Percentiles rank a stretch among this genome's conserved stretches.
phyloP scores from a whole-genome alignment of 2,113 vertebrate species.

The Erythrolamprus reginae region DNA sequence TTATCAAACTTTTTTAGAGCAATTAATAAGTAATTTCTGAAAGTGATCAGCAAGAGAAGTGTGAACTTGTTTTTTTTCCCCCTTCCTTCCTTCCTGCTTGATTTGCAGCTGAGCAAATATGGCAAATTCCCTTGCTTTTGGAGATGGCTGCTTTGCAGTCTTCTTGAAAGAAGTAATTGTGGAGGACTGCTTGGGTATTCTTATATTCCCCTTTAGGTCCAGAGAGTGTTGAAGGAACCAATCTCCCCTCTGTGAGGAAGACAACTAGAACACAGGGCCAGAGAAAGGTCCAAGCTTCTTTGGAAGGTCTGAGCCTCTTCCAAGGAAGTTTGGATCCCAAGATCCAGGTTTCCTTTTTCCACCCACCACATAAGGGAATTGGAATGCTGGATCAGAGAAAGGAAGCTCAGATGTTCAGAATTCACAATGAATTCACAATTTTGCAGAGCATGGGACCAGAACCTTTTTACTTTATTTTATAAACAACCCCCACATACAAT shows the following conservation, averaged over 20 bases:
- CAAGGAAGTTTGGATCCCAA: neutral
- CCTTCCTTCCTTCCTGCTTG: no score
- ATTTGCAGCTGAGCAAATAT: no score
- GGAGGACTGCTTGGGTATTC: neutral
- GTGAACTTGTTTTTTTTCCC: no score
- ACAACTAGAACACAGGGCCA: neutral
- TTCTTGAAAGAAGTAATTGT: neutral
- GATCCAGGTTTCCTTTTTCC: neutral
- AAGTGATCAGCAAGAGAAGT: no score
- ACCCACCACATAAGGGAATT: neutral
- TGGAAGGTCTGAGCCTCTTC: neutral
- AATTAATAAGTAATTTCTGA: no score
- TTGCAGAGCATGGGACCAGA: neutral
- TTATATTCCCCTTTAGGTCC: neutral
- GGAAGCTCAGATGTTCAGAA: neutral
- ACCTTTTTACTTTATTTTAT: neutral
- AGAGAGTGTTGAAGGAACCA: no score
- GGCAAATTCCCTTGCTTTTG: no score
- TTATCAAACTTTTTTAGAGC: no score
- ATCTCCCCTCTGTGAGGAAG: neutral
- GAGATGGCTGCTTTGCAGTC: neutral
- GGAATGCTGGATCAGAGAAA: neutral
- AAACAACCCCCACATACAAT: neutral
- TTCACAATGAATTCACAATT: neutral
- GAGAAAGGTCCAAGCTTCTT: neutral